A percentile compares a stretch with the other conserved stretches of the same genome.
phyloP scores from a whole-genome alignment of 2,888 invertebrate species.

The Drosophila aldrichi region DNA sequence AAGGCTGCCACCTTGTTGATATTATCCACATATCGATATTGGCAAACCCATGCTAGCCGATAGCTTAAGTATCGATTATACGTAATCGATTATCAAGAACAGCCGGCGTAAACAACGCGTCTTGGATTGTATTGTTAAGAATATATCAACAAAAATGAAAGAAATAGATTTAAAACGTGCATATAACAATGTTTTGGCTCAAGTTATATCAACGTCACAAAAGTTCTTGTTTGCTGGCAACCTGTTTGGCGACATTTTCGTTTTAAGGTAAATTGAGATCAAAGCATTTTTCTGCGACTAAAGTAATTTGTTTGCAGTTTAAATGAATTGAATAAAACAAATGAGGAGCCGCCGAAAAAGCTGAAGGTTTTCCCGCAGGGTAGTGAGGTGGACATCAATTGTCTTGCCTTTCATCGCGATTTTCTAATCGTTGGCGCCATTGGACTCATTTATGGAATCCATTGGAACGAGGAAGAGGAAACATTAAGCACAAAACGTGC shows the following conservation, averaged over 20 bases:
- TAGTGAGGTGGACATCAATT: conserved; percentile 86
- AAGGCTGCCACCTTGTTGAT: conserved; percentile 28
- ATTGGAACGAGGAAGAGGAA: conserved; percentile 89
- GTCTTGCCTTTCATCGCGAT: conserved; percentile 88
- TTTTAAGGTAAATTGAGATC: conserved; percentile 83
- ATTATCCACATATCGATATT: conserved; percentile 17
- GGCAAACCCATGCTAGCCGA: neutral
- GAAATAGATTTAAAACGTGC: conserved; percentile 83
- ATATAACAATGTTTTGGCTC: conserved; percentile 93
- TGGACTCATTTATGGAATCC: conserved; percentile 91
- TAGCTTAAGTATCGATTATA: too few species aligned
- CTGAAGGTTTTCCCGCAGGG: conserved; percentile 74
- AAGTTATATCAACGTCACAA: conserved; percentile 93
- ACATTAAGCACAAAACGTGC: conserved; percentile 86
- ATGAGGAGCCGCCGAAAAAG: conserved; percentile 73
- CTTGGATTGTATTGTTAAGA: conserved; percentile 6
- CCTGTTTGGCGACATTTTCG: conserved; percentile 93
- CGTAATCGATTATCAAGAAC: conserved; percentile 7
- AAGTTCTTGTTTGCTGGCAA: conserved; percentile 93
- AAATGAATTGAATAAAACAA: conserved; percentile 76
- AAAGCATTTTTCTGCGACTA: neutral
- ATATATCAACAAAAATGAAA: conserved; percentile 55
- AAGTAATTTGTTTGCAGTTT: conserved; percentile 59
- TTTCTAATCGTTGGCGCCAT: conserved; percentile 88
- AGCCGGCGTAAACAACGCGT: conserved; percentile 42